Evolutionary conservation across 2,888 invertebrate species (phyloP), one percentile per base, ranked within the genome.

Genomic region (Elegia similella): DNA sequence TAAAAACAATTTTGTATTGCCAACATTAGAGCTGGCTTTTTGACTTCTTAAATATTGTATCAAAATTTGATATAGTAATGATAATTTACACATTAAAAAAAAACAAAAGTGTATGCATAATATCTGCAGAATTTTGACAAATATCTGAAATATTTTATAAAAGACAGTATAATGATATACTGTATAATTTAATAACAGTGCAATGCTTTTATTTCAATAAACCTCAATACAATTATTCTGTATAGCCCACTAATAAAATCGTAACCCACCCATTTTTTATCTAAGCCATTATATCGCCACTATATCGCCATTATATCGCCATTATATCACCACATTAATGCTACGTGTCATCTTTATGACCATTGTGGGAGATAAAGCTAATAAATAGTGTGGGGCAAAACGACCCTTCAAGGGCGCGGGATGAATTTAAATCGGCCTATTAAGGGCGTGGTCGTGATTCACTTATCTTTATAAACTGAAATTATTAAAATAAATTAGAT

Each of bases 311-410:
- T 13, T 29, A 50, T 48, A 48, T 42, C 48, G 15, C 56, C 23
- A 48, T 13, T 29, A 50, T 48, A 48, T 42, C 48, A 15, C 56
- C 23, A 48, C n/a, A n/a, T n/a, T n/a, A 62, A 57, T 54, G 32
- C 58, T 34, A 47, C 23, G 55, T 67, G 64, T 70, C 68, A 67
- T 62, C 56, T 68, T 66, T 67, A 71, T 70, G 65, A 60, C 68
- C 67, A 62, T 62, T 60, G 58, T 63, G 61, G 56, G 54, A 66
- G 66, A 73, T 71, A 70, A 65, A 62, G 57, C 58, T 65, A 65
- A 70, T 68, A 68, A 67, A 69, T 70, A 63, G 65, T 57, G 32
- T 34, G 46, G 55, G 56, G 48, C 38, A 42, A 16, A 47, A 29
- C 46, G 55, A 42, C 48, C 56, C 56, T 30, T 8, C 56, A 42